Evolutionary conservation across 30 jellyfish, hydroid and myxozoan species (phyloP), one percentile per base, ranked within the genome.

Genomic region (Sanderia malayensis): DNA sequence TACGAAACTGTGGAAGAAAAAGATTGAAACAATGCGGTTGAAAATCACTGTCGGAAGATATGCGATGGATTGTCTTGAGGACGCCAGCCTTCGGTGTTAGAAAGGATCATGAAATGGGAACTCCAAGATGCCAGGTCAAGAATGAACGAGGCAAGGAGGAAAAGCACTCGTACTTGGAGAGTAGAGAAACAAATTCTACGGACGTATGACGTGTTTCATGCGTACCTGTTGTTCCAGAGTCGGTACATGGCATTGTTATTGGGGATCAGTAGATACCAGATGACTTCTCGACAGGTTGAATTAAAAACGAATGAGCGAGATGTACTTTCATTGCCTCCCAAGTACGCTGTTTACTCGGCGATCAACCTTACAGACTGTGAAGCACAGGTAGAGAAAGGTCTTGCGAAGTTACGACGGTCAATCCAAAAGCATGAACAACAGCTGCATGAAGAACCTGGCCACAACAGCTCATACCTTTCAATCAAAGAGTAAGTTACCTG

Each of bases 371-470:
- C 55, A 41, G 55, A 41, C 55, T 41, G 55, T 15, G 55, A 41
- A 41, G 55, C 55, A 41, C 55, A 41, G 55, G 55, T 41, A 41
- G 55, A 41, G n/a, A 41, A 41, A 15, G 55, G 55, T 41, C 55
- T 41, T 41, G 55, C 55, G 15, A 15, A 41, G 55, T 15, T 41
- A 41, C 55, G 55, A 6, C 15, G 55, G 55, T 41, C 55, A 41
- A 41, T 41, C 15, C 55, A n/a, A n/a, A n/a, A n/a, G n/a, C n/a
- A n/a, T n/a, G n/a, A n/a, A n/a, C n/a, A n/a, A n/a, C n/a, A n/a
- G n/a, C n/a, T n/a, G n/a, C n/a, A n/a, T n/a, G n/a, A n/a, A n/a
- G n/a, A n/a, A n/a, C n/a, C n/a, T n/a, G n/a, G n/a, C n/a, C n/a
- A n/a, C n/a, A n/a, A n/a, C n/a, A n/a, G n/a, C n/a, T n/a, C n/a